phyloP scores from a whole-genome alignment of 1,140 invertebrate genomes.

The Proctacanthus coquilletti region DNA sequence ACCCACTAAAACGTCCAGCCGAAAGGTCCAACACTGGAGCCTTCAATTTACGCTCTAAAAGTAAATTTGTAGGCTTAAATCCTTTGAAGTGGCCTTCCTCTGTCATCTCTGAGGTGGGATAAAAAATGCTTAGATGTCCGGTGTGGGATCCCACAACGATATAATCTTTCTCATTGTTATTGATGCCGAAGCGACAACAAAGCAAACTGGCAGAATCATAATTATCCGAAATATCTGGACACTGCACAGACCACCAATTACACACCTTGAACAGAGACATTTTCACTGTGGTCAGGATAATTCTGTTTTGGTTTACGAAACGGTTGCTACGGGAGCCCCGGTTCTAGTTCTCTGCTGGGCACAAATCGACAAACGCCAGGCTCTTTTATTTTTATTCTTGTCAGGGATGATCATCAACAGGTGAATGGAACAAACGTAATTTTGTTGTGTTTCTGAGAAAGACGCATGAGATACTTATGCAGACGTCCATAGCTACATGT shows the following conservation, averaged over 20 bases:
- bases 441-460: too few relatives aligned
- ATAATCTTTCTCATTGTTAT: conserved; percentile 36
- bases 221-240: conserved; percentile 38
- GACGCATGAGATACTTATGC: too few relatives aligned
- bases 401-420: too few relatives aligned
- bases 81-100: conserved; percentile 21
- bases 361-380: too few relatives aligned
- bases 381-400: too few relatives aligned
- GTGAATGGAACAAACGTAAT: too few relatives aligned
- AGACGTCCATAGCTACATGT: too few relatives aligned
- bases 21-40: conserved; percentile 53
- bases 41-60: conserved; percentile 50
- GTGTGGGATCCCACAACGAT: conserved; percentile 54
- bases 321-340: too few relatives aligned
- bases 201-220: conserved; percentile 25
- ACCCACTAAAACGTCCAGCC: conserved; percentile 56
- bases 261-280: conserved; percentile 70
- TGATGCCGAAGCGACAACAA: conserved; percentile 36
- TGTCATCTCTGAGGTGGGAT: conserved; percentile 33
- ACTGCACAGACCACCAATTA: conserved; percentile 55
- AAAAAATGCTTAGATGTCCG: conserved; percentile 51
- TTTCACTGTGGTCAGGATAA: too few relatives aligned
- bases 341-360: too few relatives aligned
- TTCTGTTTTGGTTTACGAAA: too few relatives aligned
- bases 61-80: conserved; percentile 46